Evolutionary conservation across 1,140 invertebrate species (phyloP).

Genomic region (Platyura marginata): DNA sequence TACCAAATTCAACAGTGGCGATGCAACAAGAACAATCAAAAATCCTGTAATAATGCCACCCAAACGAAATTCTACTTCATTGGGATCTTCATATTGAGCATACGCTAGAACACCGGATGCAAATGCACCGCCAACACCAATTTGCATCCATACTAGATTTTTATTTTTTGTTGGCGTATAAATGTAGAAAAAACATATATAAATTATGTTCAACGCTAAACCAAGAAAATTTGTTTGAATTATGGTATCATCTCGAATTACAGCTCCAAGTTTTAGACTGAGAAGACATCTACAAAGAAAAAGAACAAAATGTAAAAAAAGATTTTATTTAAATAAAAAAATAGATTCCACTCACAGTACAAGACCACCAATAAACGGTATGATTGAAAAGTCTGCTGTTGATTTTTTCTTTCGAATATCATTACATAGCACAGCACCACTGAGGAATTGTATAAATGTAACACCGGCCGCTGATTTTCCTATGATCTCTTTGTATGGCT

Average conservation of each 20-base stretch:
- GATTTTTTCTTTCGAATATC: conserved; percentile 45
- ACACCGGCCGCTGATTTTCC: conserved; percentile 31
- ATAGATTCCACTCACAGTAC: conserved; percentile 40
- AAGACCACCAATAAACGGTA: conserved; percentile 52
- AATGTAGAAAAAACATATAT: conserved; percentile 40
- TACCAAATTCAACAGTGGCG: conserved; percentile 50
- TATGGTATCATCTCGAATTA: conserved; percentile 50
- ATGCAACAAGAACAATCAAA: conserved; percentile 43
- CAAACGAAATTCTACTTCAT: conserved; percentile 42
- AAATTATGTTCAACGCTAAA: conserved; percentile 40
- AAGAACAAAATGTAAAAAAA: conserved; percentile 30
- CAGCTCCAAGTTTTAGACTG: conserved; percentile 47
- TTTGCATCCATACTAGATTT: conserved; percentile 29
- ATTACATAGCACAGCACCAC: conserved; percentile 42
- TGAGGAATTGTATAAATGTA: conserved; percentile 43
- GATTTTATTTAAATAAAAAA: neutral
- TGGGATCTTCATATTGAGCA: conserved; percentile 38
- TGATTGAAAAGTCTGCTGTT: conserved; percentile 37
- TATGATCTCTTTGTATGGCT: conserved; percentile 33
- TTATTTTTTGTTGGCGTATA: conserved; percentile 36
- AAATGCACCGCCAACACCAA: conserved; percentile 32
- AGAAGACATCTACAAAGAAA: no score
- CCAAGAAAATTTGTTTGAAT: conserved; percentile 54
- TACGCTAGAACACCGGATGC: conserved; percentile 39
- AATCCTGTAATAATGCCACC: conserved; percentile 48